A percentile compares a stretch with the other conserved stretches of the same genome.
These are phyloP conservation scores for Corythaeola cristata DNA, from an alignment of 2,113 vertebrate species.

Conservation along the genomic window DNA sequence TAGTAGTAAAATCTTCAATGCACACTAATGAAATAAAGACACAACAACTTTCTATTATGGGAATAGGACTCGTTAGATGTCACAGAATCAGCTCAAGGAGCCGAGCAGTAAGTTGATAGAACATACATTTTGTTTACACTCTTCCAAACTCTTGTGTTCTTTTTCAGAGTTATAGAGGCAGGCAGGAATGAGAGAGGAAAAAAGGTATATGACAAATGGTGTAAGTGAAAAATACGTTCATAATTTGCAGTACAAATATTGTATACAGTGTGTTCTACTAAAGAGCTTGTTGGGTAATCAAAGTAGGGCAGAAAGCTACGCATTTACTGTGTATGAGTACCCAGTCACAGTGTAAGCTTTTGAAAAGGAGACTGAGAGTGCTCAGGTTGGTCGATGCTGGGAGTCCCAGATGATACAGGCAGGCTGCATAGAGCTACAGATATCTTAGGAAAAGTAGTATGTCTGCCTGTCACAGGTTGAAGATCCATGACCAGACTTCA, in stretches of 20 bases:
- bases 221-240: not conserved
- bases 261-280: not conserved
- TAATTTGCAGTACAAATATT: not conserved
- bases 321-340: not conserved
- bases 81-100: not conserved
- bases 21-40: not conserved
- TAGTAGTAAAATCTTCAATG: not conserved
- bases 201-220: not conserved
- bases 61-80: not conserved
- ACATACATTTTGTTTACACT: not conserved
- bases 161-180: not conserved
- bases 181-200: not conserved
- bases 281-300: not conserved
- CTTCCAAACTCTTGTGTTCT: not conserved
- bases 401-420: not conserved
- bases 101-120: not conserved
- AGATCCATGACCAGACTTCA: not conserved
- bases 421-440: not conserved
- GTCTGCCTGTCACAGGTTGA: not conserved
- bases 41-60: not conserved
- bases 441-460: not conserved
- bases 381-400: not conserved
- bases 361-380: not conserved
- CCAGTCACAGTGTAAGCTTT: not conserved
- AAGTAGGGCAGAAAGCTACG: not conserved